These are phyloP conservation scores for Cosmopolites sordidus DNA, from an alignment of 2,888 invertebrate species.

Conservation along the genomic window DNA sequence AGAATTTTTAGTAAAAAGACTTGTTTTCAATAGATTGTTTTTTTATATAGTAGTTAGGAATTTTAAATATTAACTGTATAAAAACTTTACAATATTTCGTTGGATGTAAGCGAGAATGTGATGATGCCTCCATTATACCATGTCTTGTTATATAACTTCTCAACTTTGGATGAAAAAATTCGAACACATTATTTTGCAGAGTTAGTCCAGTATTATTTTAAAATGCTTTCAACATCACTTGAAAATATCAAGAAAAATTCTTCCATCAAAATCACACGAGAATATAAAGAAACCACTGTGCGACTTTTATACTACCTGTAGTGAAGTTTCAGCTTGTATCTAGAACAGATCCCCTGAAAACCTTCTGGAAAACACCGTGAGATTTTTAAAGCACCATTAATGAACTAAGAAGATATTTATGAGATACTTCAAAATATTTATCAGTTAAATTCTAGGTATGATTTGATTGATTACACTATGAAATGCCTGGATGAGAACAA, in stretches of 20 bases:
- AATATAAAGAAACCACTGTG: neutral
- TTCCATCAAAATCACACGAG: neutral
- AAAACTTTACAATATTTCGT: too few species aligned
- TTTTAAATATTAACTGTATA: too few species aligned
- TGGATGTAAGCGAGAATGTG: too few species aligned
- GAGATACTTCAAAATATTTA: neutral
- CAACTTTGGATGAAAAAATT: constrained; percentile 12
- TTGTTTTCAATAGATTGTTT: too few species aligned
- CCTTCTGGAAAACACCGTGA: neutral
- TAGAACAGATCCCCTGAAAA: neutral
- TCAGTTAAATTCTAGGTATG: constrained; percentile 24
- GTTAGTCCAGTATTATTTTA: constrained; percentile 15
- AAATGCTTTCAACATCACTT: constrained; percentile 1
- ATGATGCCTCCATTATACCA: constrained; percentile 17
- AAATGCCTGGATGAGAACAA: constrained; percentile 26
- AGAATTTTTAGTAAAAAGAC: too few species aligned
- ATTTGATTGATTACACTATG: constrained; percentile 26
- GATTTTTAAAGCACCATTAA: neutral
- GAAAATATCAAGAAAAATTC: neutral
- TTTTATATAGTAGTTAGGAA: neutral
- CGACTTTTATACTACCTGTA: constrained; percentile 10
- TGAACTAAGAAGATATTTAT: neutral
- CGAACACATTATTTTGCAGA: constrained; percentile 18
- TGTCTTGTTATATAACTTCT: constrained; percentile 18
- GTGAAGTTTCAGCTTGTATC: constrained; percentile 8